Evolutionary conservation across 1,140 invertebrate genomes (phyloP).

Genomic region (Platyscapa corneri): DNA sequence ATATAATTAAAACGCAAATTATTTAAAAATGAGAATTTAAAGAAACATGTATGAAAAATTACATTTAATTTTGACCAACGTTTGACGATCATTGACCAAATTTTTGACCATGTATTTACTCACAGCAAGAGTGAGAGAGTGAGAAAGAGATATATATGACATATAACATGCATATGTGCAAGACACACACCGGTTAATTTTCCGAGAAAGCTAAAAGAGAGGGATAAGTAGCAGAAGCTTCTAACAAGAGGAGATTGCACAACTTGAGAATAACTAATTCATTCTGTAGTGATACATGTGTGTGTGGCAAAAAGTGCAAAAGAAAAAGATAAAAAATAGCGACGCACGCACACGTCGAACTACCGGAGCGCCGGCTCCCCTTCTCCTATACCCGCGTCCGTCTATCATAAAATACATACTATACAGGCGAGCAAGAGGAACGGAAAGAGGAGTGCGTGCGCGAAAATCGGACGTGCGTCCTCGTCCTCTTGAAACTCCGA

Average conservation of each 20-base stretch:
- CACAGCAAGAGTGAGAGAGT: neutral
- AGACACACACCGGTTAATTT: conserved; percentile 7
- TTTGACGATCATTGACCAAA: neutral
- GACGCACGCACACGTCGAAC: neutral
- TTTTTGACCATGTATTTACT: neutral
- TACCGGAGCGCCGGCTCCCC: conserved; percentile 29
- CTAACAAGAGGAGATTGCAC: neutral
- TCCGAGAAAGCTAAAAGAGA: neutral
- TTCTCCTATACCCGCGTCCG: neutral
- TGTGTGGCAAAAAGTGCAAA: neutral
- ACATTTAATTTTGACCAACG: neutral
- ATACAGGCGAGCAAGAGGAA: neutral
- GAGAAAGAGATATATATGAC: neutral
- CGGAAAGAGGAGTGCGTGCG: conserved; percentile 23
- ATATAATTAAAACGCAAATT: neutral
- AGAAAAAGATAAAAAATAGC: neutral
- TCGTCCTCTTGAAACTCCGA: neutral
- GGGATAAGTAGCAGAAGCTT: neutral
- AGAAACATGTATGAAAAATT: neutral
- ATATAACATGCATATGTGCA: neutral
- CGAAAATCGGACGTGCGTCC: conserved; percentile 15
- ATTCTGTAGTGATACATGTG: neutral
- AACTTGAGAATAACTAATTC: neutral
- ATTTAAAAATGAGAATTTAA: neutral
- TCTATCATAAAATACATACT: neutral